Conservation (phyloP, 1,140 invertebrate genomes). For the Fopius arisanus region DNA sequence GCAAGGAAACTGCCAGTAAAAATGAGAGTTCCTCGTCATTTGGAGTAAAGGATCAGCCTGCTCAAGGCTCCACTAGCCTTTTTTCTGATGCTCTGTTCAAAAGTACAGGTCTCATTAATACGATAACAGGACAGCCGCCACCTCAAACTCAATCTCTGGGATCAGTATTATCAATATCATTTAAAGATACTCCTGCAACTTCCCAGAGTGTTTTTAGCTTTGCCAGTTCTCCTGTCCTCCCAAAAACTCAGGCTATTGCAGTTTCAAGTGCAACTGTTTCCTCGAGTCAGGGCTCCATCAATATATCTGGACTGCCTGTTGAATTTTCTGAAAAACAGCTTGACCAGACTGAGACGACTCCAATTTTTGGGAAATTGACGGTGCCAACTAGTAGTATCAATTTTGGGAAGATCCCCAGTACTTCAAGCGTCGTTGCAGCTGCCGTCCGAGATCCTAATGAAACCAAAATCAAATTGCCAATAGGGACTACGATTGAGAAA, state of each 20-base stretch:
- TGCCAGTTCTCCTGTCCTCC: background rate
- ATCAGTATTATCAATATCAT: background rate
- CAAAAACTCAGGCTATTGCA: background rate
- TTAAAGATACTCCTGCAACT: slow-evolving; percentile 13
- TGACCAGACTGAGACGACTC: background rate
- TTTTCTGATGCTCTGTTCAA: background rate
- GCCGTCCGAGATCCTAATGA: no score
- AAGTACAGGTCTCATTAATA: background rate
- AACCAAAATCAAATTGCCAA: slow-evolving; percentile 23
- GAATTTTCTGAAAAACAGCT: slow-evolving; percentile 11
- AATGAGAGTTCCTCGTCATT: background rate
- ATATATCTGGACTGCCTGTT: slow-evolving; percentile 16
- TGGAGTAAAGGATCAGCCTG: background rate
- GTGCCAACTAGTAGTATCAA: slow-evolving; percentile 28
- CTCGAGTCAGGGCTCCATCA: background rate
- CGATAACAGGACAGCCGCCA: background rate
- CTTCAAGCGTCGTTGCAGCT: slow-evolving; percentile 10
- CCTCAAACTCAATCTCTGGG: background rate
- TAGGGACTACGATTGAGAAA: slow-evolving; percentile 27
- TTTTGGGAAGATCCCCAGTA: slow-evolving; percentile 30
- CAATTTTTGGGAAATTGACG: slow-evolving; percentile 10
- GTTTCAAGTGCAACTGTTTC: no score
- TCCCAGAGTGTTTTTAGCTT: slow-evolving; percentile 22
- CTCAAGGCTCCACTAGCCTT: background rate
- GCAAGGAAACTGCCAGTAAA: background rate